Percentiles rank a stretch among this genome's conserved stretches.
phyloP scores from a whole-genome alignment of 2,797 vertebrate species.

The Lepus oiostolus region DNA sequence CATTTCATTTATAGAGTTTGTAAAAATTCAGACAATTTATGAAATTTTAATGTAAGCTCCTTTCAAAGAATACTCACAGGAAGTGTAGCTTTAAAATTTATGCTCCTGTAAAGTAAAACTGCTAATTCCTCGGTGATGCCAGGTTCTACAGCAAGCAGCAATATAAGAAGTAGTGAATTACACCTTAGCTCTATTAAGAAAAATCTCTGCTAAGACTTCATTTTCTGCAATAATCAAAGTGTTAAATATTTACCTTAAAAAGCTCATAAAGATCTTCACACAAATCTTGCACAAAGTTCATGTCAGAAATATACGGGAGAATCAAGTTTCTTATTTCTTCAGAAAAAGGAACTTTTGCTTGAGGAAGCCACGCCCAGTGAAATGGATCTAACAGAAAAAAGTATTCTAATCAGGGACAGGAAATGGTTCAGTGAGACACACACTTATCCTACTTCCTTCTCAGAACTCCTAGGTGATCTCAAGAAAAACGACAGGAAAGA shows the following conservation, averaged over 20 bases:
- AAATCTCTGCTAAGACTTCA: neutral
- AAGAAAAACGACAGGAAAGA: neutral
- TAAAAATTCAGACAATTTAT: constrained; percentile 41
- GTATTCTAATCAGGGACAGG: neutral
- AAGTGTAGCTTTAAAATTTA: constrained; percentile 33
- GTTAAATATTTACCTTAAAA: constrained; percentile 92
- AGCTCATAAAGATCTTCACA: constrained; percentile 98
- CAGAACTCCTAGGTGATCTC: neutral
- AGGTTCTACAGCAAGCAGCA: constrained; percentile 7
- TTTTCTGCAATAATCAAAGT: constrained; percentile 45
- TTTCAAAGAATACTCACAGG: neutral
- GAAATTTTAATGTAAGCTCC: constrained; percentile 29
- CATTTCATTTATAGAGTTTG: constrained; percentile 8
- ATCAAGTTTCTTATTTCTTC: constrained; percentile 96
- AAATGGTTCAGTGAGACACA: neutral
- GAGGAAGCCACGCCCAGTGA: constrained; percentile 98
- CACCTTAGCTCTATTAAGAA: neutral
- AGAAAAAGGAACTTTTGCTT: constrained; percentile 98
- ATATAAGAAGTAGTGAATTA: constrained; percentile 1
- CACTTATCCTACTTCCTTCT: neutral
- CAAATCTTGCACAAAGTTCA: constrained; percentile 99
- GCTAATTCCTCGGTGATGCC: neutral
- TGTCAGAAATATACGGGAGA: constrained; percentile 96
- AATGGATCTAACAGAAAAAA: constrained; percentile 93
- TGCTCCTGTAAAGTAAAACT: constrained; percentile 31